phyloP scores from a whole-genome alignment of 2,797 vertebrate genomes.

The Chelon auratus region DNA sequence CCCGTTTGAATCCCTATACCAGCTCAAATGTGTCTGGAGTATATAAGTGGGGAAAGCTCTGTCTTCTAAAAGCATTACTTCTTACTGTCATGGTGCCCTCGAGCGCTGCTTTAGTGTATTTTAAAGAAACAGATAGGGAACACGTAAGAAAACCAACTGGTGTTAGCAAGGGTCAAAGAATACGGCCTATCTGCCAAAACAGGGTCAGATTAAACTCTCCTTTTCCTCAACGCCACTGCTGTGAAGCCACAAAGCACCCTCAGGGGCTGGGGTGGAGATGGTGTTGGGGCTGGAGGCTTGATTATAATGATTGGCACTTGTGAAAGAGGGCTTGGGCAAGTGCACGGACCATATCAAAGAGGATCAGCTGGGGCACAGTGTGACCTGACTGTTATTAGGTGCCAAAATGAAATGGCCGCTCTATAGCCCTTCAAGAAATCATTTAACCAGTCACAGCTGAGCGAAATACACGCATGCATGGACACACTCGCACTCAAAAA shows the following conservation, averaged over 20 bases:
- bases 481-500: slow-evolving; percentile 23
- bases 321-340: slow-evolving; percentile 73
- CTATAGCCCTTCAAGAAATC: slow-evolving; percentile 74
- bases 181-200: slow-evolving; percentile 40
- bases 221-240: slow-evolving; percentile 43
- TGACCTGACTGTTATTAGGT: slow-evolving; percentile 81
- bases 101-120: slow-evolving; percentile 11
- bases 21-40: slow-evolving; percentile 45
- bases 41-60: slow-evolving; percentile 6
- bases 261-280: slow-evolving; percentile 27
- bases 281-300: slow-evolving; percentile 46
- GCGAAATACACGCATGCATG: slow-evolving; percentile 57
- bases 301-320: slow-evolving; percentile 79
- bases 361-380: slow-evolving; percentile 73
- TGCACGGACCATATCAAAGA: slow-evolving; percentile 78
- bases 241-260: slow-evolving; percentile 19
- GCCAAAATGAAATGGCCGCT: slow-evolving; percentile 79
- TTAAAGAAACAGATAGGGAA: slow-evolving; percentile 24
- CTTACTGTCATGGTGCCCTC: slow-evolving; percentile 28
- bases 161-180: slow-evolving; percentile 61
- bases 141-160: slow-evolving; percentile 27
- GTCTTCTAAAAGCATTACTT: slow-evolving; percentile 28
- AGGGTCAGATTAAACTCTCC: slow-evolving; percentile 57
- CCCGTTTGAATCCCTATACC: slow-evolving; percentile 45
- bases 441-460: slow-evolving; percentile 74